Base-by-base conservation (phyloP, 2,888 invertebrate species). In the Coelinius sp. region DNA sequence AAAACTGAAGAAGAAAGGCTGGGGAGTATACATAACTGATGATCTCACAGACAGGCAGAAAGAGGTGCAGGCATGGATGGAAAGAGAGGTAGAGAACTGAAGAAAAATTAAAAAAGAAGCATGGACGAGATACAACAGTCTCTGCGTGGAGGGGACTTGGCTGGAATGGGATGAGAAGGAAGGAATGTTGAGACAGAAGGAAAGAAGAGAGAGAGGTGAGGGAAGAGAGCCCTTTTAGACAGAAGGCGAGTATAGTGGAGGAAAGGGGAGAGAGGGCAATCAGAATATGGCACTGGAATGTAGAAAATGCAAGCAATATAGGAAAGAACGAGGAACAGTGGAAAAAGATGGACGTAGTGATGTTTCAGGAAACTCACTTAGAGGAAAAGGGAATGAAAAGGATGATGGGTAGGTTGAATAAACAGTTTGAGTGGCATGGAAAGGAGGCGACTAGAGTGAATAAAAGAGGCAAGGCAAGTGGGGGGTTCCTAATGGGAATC, bases 401-500 rank as follows among this genome's bases (percentile, higher is more conserved):
- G 10, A 24, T n/a, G 7, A 31, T 49, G 7, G 44, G 14, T 0
- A 31, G 41, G 2, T 14, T 75, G 22, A 41, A 56, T 17, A 68
- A 27, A 0, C 14, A 38, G 3, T 68, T 44, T 5, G 20, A 38
- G 17, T 72, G 72, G 72, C 46, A 27, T 17, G 20, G 52, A 2
- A 70, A 70, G 27, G 64, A 44, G 1, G 70, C 68, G 2, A 22
- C 27, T 7, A 70, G 64, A 38, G 25, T 22, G 7, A 31, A 70
- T 1, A 31, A n/a, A 35, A 67, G 17, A 22, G 68, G 70, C 0
- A 64, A 68, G 14, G 70, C 73, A 12, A 53, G 63, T 0, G 70
- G 73, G 0, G 73, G 68, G 3, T 35, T 52, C 1, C 6, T 73
- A 4, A 17, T 73, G 7, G 70, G 73, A 0, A 31, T 75, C 0